Percentiles rank a stretch among this genome's conserved stretches.
Conservation (phyloP, 2,113 vertebrate genomes). For the Scomber scombrus region DNA sequence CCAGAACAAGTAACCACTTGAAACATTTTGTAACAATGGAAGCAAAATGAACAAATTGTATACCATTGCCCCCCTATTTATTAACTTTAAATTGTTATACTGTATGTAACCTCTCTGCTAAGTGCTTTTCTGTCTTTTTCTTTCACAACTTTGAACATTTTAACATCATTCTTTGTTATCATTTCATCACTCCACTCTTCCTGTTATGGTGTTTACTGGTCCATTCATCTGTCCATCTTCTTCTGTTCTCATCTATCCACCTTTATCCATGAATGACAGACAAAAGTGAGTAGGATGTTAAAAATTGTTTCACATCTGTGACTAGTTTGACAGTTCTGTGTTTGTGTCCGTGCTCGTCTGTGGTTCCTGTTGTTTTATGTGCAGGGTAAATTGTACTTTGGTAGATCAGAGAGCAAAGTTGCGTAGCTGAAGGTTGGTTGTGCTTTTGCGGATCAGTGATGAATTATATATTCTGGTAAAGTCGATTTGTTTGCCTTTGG, state of each 20-base stretch:
- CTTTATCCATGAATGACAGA: constrained; percentile 56
- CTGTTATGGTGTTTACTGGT: constrained; percentile 16
- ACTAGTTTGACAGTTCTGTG: constrained; percentile 25
- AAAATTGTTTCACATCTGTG: constrained; percentile 18
- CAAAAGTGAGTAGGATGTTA: constrained; percentile 74
- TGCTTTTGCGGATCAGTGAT: background rate
- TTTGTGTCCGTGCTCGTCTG: constrained; percentile 17
- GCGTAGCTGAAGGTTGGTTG: background rate
- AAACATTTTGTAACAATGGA: background rate
- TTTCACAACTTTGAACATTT: constrained; percentile 15
- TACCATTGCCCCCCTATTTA: background rate
- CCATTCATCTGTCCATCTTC: constrained; percentile 5
- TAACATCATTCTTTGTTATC: background rate
- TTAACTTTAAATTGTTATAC: background rate
- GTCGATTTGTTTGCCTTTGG: background rate
- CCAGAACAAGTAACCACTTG: background rate
- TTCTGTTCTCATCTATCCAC: constrained; percentile 25
- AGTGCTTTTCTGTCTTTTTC: background rate
- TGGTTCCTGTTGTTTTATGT: constrained; percentile 3
- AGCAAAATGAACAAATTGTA: background rate
- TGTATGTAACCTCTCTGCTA: background rate
- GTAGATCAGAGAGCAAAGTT: constrained; percentile 12
- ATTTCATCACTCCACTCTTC: constrained; percentile 35
- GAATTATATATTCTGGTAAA: background rate
- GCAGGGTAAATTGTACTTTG: background rate